Evolutionary conservation across 2,113 vertebrate species (phyloP).

Genomic region (Ptyas mucosa): DNA sequence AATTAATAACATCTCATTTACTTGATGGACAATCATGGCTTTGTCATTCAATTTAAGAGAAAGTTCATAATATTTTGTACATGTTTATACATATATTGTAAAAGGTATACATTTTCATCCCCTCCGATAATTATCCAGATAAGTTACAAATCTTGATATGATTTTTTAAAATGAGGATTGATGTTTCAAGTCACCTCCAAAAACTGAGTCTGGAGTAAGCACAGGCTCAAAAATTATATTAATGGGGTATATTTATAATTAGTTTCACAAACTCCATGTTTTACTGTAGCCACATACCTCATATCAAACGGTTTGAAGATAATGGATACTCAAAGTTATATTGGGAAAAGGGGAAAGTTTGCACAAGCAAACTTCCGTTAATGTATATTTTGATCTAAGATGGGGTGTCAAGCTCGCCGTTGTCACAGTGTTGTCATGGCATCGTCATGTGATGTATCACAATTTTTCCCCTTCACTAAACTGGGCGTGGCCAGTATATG

Average conservation of each 20-base stretch:
- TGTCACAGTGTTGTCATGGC: no score
- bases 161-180: background rate
- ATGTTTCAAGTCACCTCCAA: background rate
- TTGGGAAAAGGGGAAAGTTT: background rate
- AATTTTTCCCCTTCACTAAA: no score
- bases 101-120: background rate
- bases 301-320: background rate
- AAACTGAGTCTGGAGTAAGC: background rate
- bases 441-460: no score
- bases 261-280: background rate
- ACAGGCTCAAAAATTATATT: background rate
- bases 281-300: background rate
- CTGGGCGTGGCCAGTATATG: no score
- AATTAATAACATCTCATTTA: background rate
- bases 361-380: background rate
- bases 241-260: background rate
- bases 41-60: slow-evolving; percentile 13
- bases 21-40: background rate
- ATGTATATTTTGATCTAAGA: background rate
- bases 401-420: no score
- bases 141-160: background rate
- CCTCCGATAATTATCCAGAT: slow-evolving; percentile 1
- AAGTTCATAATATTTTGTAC: background rate
- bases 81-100: background rate
- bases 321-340: background rate